Conservation (phyloP, 2,113 vertebrate species). For the Formicarius rufipectus region DNA sequence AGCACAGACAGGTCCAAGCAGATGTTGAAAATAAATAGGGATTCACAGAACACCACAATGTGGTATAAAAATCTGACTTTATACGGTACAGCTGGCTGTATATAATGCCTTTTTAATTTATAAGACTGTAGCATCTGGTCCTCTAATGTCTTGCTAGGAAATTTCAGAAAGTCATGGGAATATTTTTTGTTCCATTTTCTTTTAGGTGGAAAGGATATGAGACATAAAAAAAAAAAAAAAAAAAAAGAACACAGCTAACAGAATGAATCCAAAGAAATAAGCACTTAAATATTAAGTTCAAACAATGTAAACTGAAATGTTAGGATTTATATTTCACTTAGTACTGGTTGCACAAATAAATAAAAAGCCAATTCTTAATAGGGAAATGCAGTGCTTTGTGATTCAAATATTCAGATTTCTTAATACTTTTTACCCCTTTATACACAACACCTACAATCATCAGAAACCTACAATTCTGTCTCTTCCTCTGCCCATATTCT, state of each 20-base stretch:
- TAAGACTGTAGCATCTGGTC: constrained; percentile 73
- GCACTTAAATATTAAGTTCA: not conserved
- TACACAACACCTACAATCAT: not conserved
- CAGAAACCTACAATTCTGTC: not conserved
- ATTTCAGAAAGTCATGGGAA: constrained; percentile 22
- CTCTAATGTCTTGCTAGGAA: constrained; percentile 34
- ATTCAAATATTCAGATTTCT: not conserved
- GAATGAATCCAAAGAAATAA: not conserved
- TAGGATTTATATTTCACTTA: not conserved
- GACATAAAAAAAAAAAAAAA: not conserved
- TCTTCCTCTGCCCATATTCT: not conserved
- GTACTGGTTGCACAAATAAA: not conserved
- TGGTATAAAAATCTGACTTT: constrained; percentile 73
- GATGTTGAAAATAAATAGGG: constrained; percentile 71
- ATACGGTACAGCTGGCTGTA: constrained; percentile 72
- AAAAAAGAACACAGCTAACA: not conserved
- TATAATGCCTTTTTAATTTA: constrained; percentile 63
- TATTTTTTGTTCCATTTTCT: not conserved
- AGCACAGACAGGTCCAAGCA: constrained; percentile 58
- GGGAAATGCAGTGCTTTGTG: not conserved
- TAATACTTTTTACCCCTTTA: not conserved
- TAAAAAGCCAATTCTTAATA: not conserved
- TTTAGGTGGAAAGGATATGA: not conserved
- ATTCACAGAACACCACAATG: constrained; percentile 38
- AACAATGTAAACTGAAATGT: not conserved